Evolutionary conservation across 2,888 invertebrate species (phyloP).

Genomic region (Eremobia ochroleuca): DNA sequence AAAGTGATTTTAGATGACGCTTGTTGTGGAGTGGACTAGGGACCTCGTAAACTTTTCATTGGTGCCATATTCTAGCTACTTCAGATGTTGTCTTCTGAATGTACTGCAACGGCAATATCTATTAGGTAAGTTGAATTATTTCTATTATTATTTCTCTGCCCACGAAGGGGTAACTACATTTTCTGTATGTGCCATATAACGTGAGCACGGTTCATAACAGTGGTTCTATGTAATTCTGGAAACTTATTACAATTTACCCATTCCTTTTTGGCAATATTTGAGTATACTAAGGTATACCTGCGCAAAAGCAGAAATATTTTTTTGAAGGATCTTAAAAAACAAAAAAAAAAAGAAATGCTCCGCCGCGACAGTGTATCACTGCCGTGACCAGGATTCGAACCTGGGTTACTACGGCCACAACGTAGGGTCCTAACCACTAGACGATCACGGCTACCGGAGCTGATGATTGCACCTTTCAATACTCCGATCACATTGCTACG

Average conservation of each 20-base stretch:
- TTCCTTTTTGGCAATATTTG: neutral
- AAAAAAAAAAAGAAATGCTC: neutral
- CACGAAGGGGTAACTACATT: neutral
- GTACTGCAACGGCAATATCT: too few species aligned
- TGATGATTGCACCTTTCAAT: constrained; percentile 55
- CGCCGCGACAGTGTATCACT: constrained; percentile 77
- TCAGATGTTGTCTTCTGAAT: too few species aligned
- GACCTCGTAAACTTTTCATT: too few species aligned
- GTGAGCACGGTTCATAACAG: neutral
- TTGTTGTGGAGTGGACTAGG: too few species aligned
- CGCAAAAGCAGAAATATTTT: too few species aligned
- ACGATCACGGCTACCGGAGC: constrained; percentile 89
- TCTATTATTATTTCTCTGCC: too few species aligned
- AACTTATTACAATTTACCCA: neutral
- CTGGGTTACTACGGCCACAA: constrained; percentile 95
- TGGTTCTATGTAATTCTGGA: neutral
- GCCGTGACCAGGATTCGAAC: constrained; percentile 93
- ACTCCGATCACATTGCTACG: constrained; percentile 15
- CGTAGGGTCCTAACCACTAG: constrained; percentile 95
- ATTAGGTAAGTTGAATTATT: too few species aligned
- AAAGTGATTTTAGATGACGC: neutral
- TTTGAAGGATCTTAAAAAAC: neutral
- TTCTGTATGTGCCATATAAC: neutral
- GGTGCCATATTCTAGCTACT: too few species aligned
- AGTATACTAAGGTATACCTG: too few species aligned